Conservation (phyloP, 2,797 vertebrate species). For the Setipinna tenuifilis region DNA sequence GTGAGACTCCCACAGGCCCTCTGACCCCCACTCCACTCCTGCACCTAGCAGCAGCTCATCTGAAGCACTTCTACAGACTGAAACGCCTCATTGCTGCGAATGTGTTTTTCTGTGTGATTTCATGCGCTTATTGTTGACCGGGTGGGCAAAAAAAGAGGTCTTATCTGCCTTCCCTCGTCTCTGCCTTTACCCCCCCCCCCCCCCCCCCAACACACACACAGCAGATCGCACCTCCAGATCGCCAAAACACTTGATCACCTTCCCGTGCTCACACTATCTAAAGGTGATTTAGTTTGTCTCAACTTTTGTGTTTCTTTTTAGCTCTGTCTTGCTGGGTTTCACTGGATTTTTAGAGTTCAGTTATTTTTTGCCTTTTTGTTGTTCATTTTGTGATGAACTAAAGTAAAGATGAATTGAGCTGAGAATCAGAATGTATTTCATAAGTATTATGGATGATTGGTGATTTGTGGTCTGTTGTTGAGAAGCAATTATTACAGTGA, state of each 20-base stretch:
- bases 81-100: neutral
- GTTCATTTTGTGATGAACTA: slow-evolving; percentile 29
- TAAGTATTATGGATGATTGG: slow-evolving; percentile 47
- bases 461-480: slow-evolving; percentile 53
- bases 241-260: slow-evolving; percentile 58
- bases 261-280: slow-evolving; percentile 6
- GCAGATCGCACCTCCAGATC: slow-evolving; percentile 38
- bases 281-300: slow-evolving; percentile 54
- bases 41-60: neutral
- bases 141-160: neutral
- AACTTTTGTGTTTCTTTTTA: slow-evolving; percentile 50
- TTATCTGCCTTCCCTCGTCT: slow-evolving; percentile 34
- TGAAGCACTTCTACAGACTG: slow-evolving; percentile 2
- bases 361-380: slow-evolving; percentile 65
- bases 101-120: slow-evolving; percentile 10
- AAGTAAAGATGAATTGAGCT: slow-evolving; percentile 46
- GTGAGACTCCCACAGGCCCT: neutral
- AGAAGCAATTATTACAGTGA: slow-evolving; percentile 30
- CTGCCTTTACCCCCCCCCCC: neutral
- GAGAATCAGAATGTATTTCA: slow-evolving; percentile 52
- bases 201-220: slow-evolving; percentile 28
- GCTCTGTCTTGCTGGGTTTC: neutral
- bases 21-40: neutral
- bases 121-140: neutral
- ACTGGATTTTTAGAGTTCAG: slow-evolving; percentile 41